Evolutionary conservation across 2,113 vertebrate species (phyloP).

Genomic region (Gambusia holbrooki): DNA sequence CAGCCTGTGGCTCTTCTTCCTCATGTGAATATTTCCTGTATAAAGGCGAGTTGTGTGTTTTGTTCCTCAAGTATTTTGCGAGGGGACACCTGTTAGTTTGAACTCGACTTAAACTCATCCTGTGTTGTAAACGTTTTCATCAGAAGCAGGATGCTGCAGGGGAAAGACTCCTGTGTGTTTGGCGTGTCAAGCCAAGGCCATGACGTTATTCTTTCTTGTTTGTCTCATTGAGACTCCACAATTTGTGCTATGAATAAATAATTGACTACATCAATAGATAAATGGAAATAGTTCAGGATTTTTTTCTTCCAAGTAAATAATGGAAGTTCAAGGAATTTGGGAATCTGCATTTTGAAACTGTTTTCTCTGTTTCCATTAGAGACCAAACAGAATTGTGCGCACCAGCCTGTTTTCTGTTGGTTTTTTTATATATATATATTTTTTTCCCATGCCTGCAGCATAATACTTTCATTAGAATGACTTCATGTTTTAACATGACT

Average conservation of each 20-base stretch:
- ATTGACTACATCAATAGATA: not conserved
- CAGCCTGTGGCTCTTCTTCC: not conserved
- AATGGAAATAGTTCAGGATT: not conserved
- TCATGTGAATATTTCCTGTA: not conserved
- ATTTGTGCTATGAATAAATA: not conserved
- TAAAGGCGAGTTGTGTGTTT: not conserved
- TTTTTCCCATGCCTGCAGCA: no score
- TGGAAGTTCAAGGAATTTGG: not conserved
- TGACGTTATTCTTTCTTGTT: slow-evolving; percentile 47
- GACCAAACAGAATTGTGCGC: not conserved
- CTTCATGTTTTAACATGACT: no score
- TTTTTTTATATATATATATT: not conserved
- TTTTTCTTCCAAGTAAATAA: not conserved
- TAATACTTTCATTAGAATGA: no score
- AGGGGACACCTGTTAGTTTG: slow-evolving; percentile 2
- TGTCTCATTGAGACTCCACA: not conserved
- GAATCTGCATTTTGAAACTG: not conserved
- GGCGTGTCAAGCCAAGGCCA: slow-evolving; percentile 61
- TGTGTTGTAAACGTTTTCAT: slow-evolving; percentile 13
- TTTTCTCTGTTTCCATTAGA: not conserved
- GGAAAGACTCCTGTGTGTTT: slow-evolving; percentile 48
- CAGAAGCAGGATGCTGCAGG: slow-evolving; percentile 57
- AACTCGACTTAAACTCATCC: not conserved
- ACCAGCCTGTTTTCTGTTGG: not conserved
- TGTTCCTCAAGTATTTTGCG: not conserved